phyloP scores from a whole-genome alignment of 2,797 vertebrate species.

The Macroramphosus scolopax region DNA sequence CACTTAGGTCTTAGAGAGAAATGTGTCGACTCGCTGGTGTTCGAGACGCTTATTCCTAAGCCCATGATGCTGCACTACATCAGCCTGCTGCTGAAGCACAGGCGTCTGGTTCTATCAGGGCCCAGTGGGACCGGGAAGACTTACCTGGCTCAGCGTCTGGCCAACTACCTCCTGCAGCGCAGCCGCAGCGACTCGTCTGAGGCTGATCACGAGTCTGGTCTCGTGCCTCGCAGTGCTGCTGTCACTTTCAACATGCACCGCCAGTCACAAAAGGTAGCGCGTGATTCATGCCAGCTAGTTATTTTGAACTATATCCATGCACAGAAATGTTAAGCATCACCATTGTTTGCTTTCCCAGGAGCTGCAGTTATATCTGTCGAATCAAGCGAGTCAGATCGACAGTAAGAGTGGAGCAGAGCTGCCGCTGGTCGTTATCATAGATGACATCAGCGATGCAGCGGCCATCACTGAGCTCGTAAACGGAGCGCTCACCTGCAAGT shows the following conservation, averaged over 20 bases:
- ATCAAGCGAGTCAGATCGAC: slow-evolving; percentile 94
- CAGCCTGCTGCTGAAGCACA: slow-evolving; percentile 91
- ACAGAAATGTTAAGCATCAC: neutral
- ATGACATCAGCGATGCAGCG: slow-evolving; percentile 87
- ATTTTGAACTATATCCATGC: neutral
- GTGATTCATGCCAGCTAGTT: slow-evolving; percentile 30
- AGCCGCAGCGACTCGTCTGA: slow-evolving; percentile 81
- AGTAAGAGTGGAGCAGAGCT: slow-evolving; percentile 86
- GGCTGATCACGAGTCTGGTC: slow-evolving; percentile 54
- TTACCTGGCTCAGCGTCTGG: slow-evolving; percentile 89
- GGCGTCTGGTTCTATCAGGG: slow-evolving; percentile 90
- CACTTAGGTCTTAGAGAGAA: slow-evolving; percentile 88
- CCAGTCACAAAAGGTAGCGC: slow-evolving; percentile 95
- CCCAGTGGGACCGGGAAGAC: slow-evolving; percentile 96
- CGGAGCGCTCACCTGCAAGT: slow-evolving; percentile 95
- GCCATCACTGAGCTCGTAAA: slow-evolving; percentile 93
- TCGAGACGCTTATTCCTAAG: slow-evolving; percentile 94
- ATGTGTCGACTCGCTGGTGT: slow-evolving; percentile 92
- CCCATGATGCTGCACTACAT: slow-evolving; percentile 98
- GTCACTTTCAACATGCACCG: slow-evolving; percentile 96
- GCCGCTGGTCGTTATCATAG: slow-evolving; percentile 91
- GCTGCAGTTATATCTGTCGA: slow-evolving; percentile 91
- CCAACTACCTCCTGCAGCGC: slow-evolving; percentile 90
- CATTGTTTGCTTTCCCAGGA: slow-evolving; percentile 76
- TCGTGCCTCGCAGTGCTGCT: slow-evolving; percentile 52